phyloP scores from a whole-genome alignment of 2,797 vertebrate species.

The Diplodus puntazzo region DNA sequence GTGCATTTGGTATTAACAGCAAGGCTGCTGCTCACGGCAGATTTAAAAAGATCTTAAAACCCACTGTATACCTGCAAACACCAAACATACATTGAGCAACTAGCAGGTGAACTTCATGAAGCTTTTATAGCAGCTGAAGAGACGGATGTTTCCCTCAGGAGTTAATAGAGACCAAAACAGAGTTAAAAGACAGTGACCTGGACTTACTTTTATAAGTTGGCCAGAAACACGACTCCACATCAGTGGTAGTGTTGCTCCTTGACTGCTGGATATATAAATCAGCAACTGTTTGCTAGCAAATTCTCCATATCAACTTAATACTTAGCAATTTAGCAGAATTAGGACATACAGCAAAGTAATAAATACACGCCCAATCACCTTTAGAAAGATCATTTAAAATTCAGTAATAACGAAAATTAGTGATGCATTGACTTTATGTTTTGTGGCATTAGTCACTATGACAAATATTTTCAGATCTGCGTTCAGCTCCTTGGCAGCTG shows the following conservation, averaged over 20 bases:
- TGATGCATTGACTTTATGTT: constrained; percentile 1
- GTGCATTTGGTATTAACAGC: too few relatives aligned
- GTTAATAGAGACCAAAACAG: not conserved
- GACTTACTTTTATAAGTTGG: not conserved
- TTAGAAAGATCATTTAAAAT: not conserved
- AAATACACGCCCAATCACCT: constrained; percentile 2
- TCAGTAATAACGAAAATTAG: not conserved
- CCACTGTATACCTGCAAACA: not conserved
- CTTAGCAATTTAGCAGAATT: not conserved
- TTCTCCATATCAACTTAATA: not conserved
- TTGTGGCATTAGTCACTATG: constrained; percentile 32
- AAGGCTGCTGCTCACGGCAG: too few relatives aligned
- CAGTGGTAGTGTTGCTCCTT: not conserved
- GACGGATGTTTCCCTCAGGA: not conserved
- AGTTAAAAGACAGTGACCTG: not conserved
- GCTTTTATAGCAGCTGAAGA: not conserved
- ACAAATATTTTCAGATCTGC: constrained; percentile 41
- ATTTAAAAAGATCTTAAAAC: too few relatives aligned
- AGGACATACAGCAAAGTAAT: constrained; percentile 21
- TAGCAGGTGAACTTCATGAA: not conserved
- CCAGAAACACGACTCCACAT: not conserved
- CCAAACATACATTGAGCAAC: not conserved
- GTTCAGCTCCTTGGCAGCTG: constrained; percentile 53
- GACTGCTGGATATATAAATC: not conserved
- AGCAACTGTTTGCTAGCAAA: not conserved